A percentile compares a stretch with the other conserved stretches of the same genome.
phyloP scores from a whole-genome alignment of 2,797 vertebrate species.

The Peromyscus eremicus region DNA sequence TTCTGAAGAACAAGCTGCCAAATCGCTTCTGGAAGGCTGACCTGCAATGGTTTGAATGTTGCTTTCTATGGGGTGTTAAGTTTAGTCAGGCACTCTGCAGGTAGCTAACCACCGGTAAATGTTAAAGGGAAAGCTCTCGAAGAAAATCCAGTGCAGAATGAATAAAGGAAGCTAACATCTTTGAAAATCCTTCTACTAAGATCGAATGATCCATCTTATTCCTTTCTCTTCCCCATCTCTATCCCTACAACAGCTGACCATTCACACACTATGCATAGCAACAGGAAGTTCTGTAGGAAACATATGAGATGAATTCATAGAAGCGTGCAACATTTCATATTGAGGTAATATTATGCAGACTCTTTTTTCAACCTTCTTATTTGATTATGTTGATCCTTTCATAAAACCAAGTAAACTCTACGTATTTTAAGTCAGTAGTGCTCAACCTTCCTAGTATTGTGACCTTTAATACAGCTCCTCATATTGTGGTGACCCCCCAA shows the following conservation, averaged over 20 bases:
- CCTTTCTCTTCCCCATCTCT: neutral
- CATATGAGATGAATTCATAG: neutral
- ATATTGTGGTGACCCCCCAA: neutral
- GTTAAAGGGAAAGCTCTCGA: slow-evolving; percentile 48
- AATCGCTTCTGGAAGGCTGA: neutral
- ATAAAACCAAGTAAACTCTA: neutral
- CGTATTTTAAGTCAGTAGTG: neutral
- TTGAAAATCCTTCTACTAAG: neutral
- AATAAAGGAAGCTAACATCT: slow-evolving; percentile 9
- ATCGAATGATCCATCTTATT: neutral
- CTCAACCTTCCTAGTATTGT: neutral
- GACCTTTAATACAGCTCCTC: neutral
- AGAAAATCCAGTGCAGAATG: slow-evolving; percentile 31
- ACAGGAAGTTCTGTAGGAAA: neutral
- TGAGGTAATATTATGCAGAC: neutral
- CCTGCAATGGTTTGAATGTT: neutral
- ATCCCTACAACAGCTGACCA: neutral
- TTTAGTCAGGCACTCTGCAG: slow-evolving; percentile 43
- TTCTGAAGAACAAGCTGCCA: slow-evolving; percentile 43
- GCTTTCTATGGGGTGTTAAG: neutral
- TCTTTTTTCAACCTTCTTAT: neutral
- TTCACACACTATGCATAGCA: neutral
- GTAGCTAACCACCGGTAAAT: slow-evolving; percentile 42
- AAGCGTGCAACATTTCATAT: neutral
- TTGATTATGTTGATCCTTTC: neutral